These are phyloP conservation scores for Mormyrus proboscirostris DNA, from an alignment of 2,797 vertebrate genomes.

Conservation along the genomic window DNA sequence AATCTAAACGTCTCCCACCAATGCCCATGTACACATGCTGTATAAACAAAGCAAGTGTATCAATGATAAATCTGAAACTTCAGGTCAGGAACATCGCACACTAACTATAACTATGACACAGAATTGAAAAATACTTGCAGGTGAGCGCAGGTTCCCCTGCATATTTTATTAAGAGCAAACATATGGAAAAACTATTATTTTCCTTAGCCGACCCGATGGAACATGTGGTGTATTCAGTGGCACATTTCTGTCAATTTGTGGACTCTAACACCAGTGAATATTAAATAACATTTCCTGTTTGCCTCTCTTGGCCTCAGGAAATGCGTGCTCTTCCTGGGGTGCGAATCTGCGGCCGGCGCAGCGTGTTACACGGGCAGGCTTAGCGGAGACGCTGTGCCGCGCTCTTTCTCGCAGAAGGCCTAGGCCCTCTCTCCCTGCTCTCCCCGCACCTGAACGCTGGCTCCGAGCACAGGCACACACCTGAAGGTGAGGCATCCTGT, in stretches of 20 bases:
- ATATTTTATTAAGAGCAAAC: background rate
- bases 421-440: background rate
- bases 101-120: background rate
- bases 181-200: background rate
- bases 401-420: background rate
- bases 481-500: conserved; percentile 21
- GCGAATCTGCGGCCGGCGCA: background rate
- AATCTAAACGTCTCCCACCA: background rate
- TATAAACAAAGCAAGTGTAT: background rate
- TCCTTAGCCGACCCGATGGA: background rate
- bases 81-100: background rate
- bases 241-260: background rate
- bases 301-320: background rate
- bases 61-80: background rate
- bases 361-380: background rate
- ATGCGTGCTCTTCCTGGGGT: background rate
- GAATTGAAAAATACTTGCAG: background rate
- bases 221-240: background rate
- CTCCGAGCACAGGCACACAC: background rate
- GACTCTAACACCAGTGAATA: background rate
- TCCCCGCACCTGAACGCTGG: background rate
- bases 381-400: background rate
- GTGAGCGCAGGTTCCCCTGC: background rate
- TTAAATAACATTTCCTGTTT: conserved; percentile 9
- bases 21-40: background rate